A percentile compares a stretch with the other conserved stretches of the same genome.
Conservation (phyloP, 2,113 vertebrate genomes). For the Corythaeola cristata region DNA sequence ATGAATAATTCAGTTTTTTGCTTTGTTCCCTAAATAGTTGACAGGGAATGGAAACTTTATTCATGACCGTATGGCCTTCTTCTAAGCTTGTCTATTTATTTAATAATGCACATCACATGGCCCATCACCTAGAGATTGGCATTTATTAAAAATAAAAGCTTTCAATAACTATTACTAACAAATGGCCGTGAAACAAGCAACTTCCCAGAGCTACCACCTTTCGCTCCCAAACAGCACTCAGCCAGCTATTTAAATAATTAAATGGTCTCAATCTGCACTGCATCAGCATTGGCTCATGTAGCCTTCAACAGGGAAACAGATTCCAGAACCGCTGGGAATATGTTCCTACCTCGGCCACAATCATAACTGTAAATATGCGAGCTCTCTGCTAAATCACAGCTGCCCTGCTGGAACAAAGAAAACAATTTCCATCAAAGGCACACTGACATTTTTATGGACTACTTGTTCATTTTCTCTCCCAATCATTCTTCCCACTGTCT, state of each 20-base stretch:
- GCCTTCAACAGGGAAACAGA: not conserved
- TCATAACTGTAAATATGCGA: not conserved
- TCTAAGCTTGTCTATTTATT: constrained; percentile 7
- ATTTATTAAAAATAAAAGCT: constrained; percentile 44
- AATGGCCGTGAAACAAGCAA: not conserved
- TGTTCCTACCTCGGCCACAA: not conserved
- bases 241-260: constrained; percentile 29
- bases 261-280: constrained; percentile 15
- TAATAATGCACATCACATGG: not conserved
- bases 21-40: constrained; percentile 28
- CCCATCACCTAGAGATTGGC: not conserved
- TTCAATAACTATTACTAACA: constrained; percentile 27
- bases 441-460: not conserved
- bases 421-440: not conserved
- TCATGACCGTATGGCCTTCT: not conserved
- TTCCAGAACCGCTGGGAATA: not conserved
- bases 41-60: constrained; percentile 38
- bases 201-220: not conserved
- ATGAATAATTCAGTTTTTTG: constrained; percentile 59
- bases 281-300: not conserved
- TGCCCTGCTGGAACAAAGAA: not conserved
- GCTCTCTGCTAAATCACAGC: not conserved
- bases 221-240: not conserved
- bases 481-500: not conserved
- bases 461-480: not conserved